A percentile compares a stretch with the other conserved stretches of the same genome.
phyloP scores from a whole-genome alignment of 2,888 invertebrate genomes.

The Caradrina kadenii region DNA sequence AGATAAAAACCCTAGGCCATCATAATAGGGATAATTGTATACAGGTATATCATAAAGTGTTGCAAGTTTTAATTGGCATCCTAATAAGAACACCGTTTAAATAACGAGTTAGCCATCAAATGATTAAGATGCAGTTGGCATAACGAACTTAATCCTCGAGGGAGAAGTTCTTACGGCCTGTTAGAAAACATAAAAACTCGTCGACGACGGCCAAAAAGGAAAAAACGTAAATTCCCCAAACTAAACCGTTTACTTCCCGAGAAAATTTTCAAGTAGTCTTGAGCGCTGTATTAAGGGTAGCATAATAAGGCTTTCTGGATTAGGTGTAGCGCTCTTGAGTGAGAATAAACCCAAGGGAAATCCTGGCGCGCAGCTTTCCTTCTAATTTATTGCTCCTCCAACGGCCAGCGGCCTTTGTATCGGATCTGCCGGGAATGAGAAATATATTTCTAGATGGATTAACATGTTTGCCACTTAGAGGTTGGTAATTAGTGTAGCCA shows the following conservation, averaged over 20 bases:
- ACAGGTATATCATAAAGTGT: conserved; percentile 57
- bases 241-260: conserved; percentile 84
- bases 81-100: conserved; percentile 38
- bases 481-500: conserved; percentile 82
- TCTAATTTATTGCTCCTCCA: conserved; percentile 89
- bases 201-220: conserved; percentile 66
- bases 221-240: conserved; percentile 69
- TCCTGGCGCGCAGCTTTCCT: conserved; percentile 89
- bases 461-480: conserved; percentile 83
- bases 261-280: conserved; percentile 90
- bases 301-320: conserved; percentile 91
- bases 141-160: conserved; percentile 41
- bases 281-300: conserved; percentile 90
- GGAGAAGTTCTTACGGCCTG: conserved; percentile 31
- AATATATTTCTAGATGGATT: conserved; percentile 89
- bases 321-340: conserved; percentile 90
- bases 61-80: conserved; percentile 53
- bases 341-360: conserved; percentile 90
- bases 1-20: conserved; percentile 60
- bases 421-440: conserved; percentile 86
- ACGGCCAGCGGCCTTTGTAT: conserved; percentile 89
- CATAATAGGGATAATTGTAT: conserved; percentile 64
- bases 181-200: conserved; percentile 68
- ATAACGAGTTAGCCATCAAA: conserved; percentile 41
- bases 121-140: conserved; percentile 43